Conservation (phyloP, 1,140 invertebrate genomes). For the Orius insidiosus region DNA sequence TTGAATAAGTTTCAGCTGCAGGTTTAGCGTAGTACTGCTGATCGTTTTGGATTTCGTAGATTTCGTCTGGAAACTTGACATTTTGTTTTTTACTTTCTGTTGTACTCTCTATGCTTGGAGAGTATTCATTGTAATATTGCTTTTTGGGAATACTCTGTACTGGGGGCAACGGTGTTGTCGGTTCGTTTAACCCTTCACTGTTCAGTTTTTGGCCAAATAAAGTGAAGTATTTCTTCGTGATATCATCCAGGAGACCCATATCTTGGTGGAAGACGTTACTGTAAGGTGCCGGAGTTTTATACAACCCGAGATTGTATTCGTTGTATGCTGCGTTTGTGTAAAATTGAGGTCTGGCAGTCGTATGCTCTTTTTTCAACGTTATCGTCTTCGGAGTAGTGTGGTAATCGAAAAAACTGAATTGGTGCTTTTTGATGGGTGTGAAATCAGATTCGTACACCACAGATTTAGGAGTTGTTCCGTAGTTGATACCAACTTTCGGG, state of each 20-base stretch:
- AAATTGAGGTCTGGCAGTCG: not conserved
- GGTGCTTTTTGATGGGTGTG: conserved; percentile 5
- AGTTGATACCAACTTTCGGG: conserved; percentile 15
- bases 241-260: conserved; percentile 48
- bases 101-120: conserved; percentile 18
- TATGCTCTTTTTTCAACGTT: not conserved
- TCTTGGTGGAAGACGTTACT: conserved; percentile 35
- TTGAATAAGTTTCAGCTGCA: too few relatives aligned
- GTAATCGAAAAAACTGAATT: conserved; percentile 12
- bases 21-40: conserved; percentile 5
- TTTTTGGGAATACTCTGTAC: conserved; percentile 31
- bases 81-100: conserved; percentile 26
- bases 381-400: conserved; percentile 6
- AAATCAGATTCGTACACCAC: conserved; percentile 5
- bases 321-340: too few relatives aligned
- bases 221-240: conserved; percentile 57
- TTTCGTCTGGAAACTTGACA: conserved; percentile 13
- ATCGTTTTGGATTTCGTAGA: conserved; percentile 21
- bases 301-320: not conserved
- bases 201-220: conserved; percentile 53
- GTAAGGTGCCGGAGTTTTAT: conserved; percentile 2
- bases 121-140: conserved; percentile 6
- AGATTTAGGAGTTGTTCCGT: conserved; percentile 14
- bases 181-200: conserved; percentile 18
- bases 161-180: conserved; percentile 29